A percentile compares a stretch with the other conserved stretches of the same genome.
Evolutionary conservation across 2,113 vertebrate species (phyloP).

Genomic region (Rhynchomys soricoides): DNA sequence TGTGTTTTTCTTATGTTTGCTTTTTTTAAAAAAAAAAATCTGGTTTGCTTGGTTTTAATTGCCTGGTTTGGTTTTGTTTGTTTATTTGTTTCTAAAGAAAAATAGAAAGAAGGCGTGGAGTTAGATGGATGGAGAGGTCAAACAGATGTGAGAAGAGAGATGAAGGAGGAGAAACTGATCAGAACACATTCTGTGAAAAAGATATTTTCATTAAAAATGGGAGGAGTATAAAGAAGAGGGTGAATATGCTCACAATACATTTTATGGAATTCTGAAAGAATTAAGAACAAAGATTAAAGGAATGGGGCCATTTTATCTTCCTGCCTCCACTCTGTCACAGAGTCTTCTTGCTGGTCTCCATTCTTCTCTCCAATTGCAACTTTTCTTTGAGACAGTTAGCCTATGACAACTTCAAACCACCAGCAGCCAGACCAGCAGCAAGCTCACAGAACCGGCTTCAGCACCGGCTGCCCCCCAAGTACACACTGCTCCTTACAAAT

Average conservation of each 20-base stretch:
- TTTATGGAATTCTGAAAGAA: not conserved
- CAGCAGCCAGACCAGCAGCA: not conserved
- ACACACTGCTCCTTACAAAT: not conserved
- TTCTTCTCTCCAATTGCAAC: not conserved
- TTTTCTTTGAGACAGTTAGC: not conserved
- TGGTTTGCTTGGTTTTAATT: not conserved
- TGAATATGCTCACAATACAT: not conserved
- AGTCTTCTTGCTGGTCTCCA: not conserved
- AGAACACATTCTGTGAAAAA: not conserved
- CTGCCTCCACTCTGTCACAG: not conserved
- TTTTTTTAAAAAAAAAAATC: not conserved
- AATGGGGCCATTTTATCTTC: not conserved
- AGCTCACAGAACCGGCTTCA: not conserved
- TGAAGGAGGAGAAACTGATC: not conserved
- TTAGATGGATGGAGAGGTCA: not conserved
- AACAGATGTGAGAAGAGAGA: not conserved
- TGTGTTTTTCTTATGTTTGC: not conserved
- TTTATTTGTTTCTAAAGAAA: not conserved
- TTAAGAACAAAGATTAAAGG: not conserved
- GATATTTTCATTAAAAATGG: not conserved
- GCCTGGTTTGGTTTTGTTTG: not conserved
- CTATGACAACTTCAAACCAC: not conserved
- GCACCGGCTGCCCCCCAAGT: not conserved
- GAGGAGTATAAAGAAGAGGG: not conserved
- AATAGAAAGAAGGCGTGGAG: not conserved